Evolutionary conservation across 2,113 vertebrate genomes (phyloP), one percentile per base, ranked within the genome.

Genomic region (Paramormyrops kingsleyae): DNA sequence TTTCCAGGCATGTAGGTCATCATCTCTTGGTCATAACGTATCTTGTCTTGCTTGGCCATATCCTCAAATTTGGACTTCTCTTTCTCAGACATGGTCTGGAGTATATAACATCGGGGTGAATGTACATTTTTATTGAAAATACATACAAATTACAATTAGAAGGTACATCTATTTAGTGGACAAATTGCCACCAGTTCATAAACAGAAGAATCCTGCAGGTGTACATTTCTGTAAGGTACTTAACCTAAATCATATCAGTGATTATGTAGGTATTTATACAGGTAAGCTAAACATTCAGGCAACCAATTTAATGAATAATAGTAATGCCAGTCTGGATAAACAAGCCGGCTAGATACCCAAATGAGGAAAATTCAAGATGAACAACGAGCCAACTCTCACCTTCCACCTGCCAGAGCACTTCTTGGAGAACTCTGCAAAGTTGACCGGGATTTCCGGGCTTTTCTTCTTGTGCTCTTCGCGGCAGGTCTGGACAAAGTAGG

Each of bases 391-490:
- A 88, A 24, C n/a, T 66, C 93, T 86, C 95, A 97, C 97, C 95
- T 96, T 96, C 94, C 94, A 96, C 93, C 95, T 95, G 91, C 96
- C 97, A 0, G 97, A 97, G 92, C 97, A 97, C 91, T 97, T 97
- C 95, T 97, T 97, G 62, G 97, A 97, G 92, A 98, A 98, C 66
- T 97, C 97, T 3, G 97, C 94, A 90, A 98, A 98, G 94, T 97
- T 97, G 88, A 97, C 97, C 4, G 97, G 97, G 90, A 97, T 95
- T 89, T 97, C 97, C 0, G 97, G 97, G 89, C 95, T 97, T 91
- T 97, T 97, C 93, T 97, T 97, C 95, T 98, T 97, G 88, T 97
- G 97, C 85, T 98, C 97, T 88, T 97, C 97, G 80, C 97, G 95
- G 94, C 97, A 97, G 0, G 97, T 97, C 95, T 97, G 97, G 93